Base-by-base conservation (phyloP, 2,797 vertebrate genomes). In the Tragelaphus eurycerus region DNA sequence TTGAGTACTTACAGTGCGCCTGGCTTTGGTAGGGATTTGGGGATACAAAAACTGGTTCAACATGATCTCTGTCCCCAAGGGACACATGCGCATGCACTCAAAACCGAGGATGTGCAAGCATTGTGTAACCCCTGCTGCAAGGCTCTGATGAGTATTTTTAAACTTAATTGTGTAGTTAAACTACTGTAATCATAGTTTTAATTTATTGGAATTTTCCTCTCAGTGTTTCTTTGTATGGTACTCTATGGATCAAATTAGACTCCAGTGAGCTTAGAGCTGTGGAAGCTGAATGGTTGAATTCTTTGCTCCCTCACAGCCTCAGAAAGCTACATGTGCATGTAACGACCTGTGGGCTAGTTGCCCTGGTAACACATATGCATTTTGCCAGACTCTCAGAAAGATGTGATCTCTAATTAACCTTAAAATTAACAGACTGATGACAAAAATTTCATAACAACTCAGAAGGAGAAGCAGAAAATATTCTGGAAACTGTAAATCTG, bases 341-440 rank as follows among this genome's bases (percentile, higher is more conserved):
- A 89, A 74, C 74, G 86, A 3, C 86, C 79, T 74, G 67, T 93
- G 79, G 76, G 67, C 64, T 96, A 60, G 97, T 97, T 98, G 94
- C 95, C 97, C 93, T 97, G 97, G 97, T 95, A 97, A 98, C 97
- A 71, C 15, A 14, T n/a, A 60, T 90, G 52, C 84, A 94, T 97
- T 98, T 97, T 96, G 84, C 90, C 74, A 98, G 90, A 55, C 64
- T 89, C 43, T 89, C 79, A 95, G 93, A 96, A 97, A 97, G 79
- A 98, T 90, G 71, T 96, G 88, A 96, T 87, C 95, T 92, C 92
- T 97, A 97, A 97, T 97, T 98, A 97, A 98, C 97, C 97, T 98
- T 96, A 96, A 97, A 97, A 97, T 95, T 97, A 97, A 94, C 93
- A 93, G 90, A 59, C 86, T 95, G 96, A 96, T 31, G 54, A 52